Percentiles rank a stretch among this genome's conserved stretches.
Conservation (phyloP, 2,113 vertebrate species). For the Dipodomys merriami region DNA sequence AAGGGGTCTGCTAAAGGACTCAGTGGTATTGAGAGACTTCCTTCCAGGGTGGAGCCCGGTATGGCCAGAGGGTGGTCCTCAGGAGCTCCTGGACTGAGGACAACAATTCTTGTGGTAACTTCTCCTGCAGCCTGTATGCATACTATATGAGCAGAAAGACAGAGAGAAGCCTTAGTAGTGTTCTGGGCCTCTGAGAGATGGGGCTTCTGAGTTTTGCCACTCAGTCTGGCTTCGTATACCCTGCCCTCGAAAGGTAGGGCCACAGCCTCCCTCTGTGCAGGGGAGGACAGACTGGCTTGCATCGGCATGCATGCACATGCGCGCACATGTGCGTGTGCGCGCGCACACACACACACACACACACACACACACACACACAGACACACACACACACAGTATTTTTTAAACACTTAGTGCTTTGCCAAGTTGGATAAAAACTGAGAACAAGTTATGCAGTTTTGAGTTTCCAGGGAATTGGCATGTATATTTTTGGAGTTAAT, state of each 20-base stretch:
- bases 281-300: neutral
- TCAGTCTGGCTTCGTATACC: neutral
- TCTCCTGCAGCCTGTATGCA: neutral
- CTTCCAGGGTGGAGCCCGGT: neutral
- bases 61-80: neutral
- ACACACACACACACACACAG: too few species aligned
- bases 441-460: conserved; percentile 24
- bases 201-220: neutral
- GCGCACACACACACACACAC: too few species aligned
- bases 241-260: fast-evolving
- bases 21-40: neutral
- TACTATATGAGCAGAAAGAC: neutral
- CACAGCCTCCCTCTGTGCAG: neutral
- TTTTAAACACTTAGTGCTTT: conserved; percentile 54
- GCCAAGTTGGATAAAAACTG: conserved; percentile 23
- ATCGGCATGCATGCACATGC: neutral
- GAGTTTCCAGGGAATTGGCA: conserved; percentile 28
- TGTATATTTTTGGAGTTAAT: neutral
- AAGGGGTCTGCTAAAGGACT: neutral
- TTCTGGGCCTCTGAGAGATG: neutral
- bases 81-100: neutral
- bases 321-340: too few species aligned
- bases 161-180: too few species aligned
- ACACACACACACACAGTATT: neutral
- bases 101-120: neutral